Percentiles rank a stretch among this genome's conserved stretches.
Evolutionary conservation across 2,888 invertebrate genomes (phyloP).

Genomic region (Drosophila siamana): DNA sequence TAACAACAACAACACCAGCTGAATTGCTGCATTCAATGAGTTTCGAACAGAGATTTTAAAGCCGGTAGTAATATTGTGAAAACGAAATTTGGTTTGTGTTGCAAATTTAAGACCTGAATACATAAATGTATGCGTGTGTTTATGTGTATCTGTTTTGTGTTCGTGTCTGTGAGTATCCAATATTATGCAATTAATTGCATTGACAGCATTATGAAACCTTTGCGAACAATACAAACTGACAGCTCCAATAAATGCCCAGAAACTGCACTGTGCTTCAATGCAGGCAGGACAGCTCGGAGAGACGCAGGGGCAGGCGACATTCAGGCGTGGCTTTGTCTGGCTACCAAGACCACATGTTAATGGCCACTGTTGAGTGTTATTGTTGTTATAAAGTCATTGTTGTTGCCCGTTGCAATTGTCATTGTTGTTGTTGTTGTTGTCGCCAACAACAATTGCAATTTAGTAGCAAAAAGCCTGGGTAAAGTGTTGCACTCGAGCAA

Average conservation of each 20-base stretch:
- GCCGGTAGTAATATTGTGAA: conserved; percentile 31
- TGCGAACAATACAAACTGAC: conserved; percentile 73
- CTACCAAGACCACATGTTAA: conserved; percentile 58
- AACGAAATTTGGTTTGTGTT: conserved; percentile 42
- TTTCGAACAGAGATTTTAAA: conserved; percentile 49
- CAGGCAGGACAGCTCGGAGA: neutral
- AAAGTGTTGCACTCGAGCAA: conserved; percentile 70
- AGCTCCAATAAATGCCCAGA: conserved; percentile 67
- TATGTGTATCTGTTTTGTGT: conserved; percentile 14
- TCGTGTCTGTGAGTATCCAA: conserved; percentile 38
- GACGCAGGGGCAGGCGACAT: no score
- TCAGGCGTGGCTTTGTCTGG: conserved; percentile 46
- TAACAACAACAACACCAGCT: conserved; percentile 34
- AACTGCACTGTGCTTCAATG: conserved; percentile 24
- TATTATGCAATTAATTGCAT: conserved; percentile 79
- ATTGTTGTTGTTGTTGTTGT: conserved; percentile 50
- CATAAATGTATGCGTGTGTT: conserved; percentile 11
- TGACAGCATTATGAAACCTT: conserved; percentile 79
- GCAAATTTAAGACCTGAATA: conserved; percentile 50
- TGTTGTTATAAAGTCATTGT: conserved; percentile 44
- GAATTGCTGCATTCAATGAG: conserved; percentile 36
- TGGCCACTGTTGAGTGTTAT: conserved; percentile 59
- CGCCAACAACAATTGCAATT: conserved; percentile 71
- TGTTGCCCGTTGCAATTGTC: conserved; percentile 35
- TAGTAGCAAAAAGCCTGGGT: conserved; percentile 67